A percentile compares a stretch with the other conserved stretches of the same genome.
Conservation (phyloP, 2,888 invertebrate species). For the Apodemia zela region DNA sequence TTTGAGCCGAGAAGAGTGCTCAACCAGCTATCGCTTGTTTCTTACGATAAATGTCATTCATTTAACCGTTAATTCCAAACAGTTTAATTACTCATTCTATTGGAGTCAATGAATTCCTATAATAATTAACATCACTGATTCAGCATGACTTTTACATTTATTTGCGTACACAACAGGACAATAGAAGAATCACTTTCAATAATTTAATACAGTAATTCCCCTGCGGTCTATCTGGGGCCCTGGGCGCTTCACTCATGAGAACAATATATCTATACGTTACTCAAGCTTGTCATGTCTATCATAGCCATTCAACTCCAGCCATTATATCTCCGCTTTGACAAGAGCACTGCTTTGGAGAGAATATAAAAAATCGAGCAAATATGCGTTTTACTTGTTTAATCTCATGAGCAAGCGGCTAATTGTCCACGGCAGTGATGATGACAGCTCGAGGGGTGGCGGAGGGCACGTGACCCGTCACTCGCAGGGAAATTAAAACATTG, state of each 20-base stretch:
- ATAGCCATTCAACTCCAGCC: constrained; percentile 42
- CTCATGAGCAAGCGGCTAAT: constrained; percentile 73
- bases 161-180: background rate
- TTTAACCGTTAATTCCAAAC: no score
- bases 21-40: no score
- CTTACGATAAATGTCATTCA: no score
- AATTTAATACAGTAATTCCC: background rate
- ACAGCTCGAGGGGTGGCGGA: constrained; percentile 50
- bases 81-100: no score
- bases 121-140: background rate
- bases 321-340: constrained; percentile 44
- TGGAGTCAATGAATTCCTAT: no score
- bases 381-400: constrained; percentile 64
- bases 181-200: background rate
- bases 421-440: constrained; percentile 74
- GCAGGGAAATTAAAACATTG: constrained; percentile 80
- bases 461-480: constrained; percentile 79
- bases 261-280: constrained; percentile 38
- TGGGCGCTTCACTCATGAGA: constrained; percentile 36
- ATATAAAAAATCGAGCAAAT: constrained; percentile 55
- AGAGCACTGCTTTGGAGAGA: constrained; percentile 29
- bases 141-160: no score
- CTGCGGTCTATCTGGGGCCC: background rate
- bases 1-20: no score
- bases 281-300: constrained; percentile 53